Conservation (phyloP, 2,888 invertebrate species). For the Lordiphosa fenestrarum region DNA sequence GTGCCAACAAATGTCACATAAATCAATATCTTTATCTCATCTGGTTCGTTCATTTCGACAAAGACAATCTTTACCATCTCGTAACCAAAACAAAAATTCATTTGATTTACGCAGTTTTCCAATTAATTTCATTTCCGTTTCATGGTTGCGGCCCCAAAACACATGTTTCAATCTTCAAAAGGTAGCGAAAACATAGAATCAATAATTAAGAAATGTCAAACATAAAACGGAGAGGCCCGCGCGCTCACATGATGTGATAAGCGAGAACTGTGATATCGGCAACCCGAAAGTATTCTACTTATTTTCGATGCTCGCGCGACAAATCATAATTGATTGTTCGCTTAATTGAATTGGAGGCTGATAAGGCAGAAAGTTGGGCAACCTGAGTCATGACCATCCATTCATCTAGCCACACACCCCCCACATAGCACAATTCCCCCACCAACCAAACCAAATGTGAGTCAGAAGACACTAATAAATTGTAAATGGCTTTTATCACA, state of each 20-base stretch:
- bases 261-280: conserved; percentile 3
- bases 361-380: conserved; percentile 35
- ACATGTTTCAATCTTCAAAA: conserved; percentile 77
- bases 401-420: conserved; percentile 1
- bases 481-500: conserved; percentile 73
- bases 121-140: conserved; percentile 74
- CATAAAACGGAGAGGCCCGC: conserved; percentile 60
- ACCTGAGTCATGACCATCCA: conserved; percentile 41
- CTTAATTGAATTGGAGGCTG: conserved; percentile 74
- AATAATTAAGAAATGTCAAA: conserved; percentile 78
- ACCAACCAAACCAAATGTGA: conserved; percentile 31
- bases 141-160: conserved; percentile 40
- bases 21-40: neutral
- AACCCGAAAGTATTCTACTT: conserved; percentile 24
- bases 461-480: conserved; percentile 62
- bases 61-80: conserved; percentile 1
- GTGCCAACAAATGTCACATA: too few species aligned
- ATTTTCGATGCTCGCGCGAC: conserved; percentile 63
- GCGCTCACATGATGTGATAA: conserved; percentile 29
- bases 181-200: conserved; percentile 78
- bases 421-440: neutral
- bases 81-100: conserved; percentile 2
- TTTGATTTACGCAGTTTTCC: conserved; percentile 61
- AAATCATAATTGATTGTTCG: conserved; percentile 78
- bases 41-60: neutral